Evolutionary conservation across 2,888 invertebrate species (phyloP), one percentile per base, ranked within the genome.

Genomic region (Melikaiella ostensackeni): DNA sequence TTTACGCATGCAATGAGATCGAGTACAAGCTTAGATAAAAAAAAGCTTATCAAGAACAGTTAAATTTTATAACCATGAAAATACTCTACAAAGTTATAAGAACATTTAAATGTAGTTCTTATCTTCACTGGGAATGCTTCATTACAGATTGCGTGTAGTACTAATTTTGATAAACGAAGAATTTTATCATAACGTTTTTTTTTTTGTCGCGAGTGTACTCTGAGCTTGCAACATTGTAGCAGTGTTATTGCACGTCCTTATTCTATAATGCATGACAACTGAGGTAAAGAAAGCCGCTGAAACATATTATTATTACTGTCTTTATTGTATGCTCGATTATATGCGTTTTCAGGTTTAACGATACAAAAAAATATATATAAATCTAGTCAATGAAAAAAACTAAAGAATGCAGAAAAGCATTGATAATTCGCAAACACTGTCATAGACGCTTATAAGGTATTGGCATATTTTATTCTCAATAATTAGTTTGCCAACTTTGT

Each of bases 151-250:
- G n/a, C 21, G 21, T 55, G 38, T n/a, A 21, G 42, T 24, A 64
- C 24, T 66, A 27, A 66, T 30, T 21, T 46, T 30, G 42, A 66
- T 66, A 42, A 46, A 16, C 2, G 27, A 66, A 21, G 19, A 46
- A 66, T 66, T n/a, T 66, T 19, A 27, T 24, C 42, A 66, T 27
- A 66, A 46, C 19, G 19, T 27, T 27, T 7, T 42, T 30, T 5
- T 2, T 21, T 13, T 38, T 27, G 7, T 21, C 13, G 13, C 16
- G 5, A 38, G 16, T 38, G 24, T 64, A 64, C 64, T 42, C 16
- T 42, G 21, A 64, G 42, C 64, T 64, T 64, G 64, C 38, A 64
- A 42, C 27, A 66, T 66, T 64, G 64, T 66, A 66, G 46, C 30
- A 70, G 46, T 66, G 16, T 66, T 66, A 24, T 66, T 46, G 27